These are phyloP conservation scores for Palythoa grandiflora DNA, from an alignment of 92 coral and sea anemone genomes.

Conservation along the genomic window DNA sequence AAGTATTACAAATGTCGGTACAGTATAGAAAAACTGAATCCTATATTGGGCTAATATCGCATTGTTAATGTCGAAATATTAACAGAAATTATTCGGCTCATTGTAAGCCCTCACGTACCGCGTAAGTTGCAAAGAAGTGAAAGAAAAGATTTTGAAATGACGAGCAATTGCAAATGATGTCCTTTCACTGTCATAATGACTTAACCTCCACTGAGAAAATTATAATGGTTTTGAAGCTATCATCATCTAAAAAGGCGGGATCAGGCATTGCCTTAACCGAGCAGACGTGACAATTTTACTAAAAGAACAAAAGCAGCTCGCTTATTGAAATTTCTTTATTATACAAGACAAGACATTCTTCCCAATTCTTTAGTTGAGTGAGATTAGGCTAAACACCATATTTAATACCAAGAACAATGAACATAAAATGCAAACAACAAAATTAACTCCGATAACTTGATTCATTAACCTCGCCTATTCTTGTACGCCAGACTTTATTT, in stretches of 20 bases:
- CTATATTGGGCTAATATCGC: neutral
- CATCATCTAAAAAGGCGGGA: neutral
- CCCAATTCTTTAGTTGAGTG: slow-evolving; percentile 16
- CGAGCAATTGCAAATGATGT: neutral
- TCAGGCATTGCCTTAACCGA: neutral
- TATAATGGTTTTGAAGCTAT: neutral
- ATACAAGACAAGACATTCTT: neutral
- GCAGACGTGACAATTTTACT: slow-evolving; percentile 6
- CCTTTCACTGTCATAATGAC: neutral
- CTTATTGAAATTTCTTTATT: slow-evolving; percentile 7
- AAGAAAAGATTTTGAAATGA: too few relatives aligned
- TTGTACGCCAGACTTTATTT: neutral
- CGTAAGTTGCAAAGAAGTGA: too few relatives aligned
- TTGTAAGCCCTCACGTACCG: too few relatives aligned
- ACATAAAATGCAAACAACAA: slow-evolving; percentile 8
- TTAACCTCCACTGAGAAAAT: neutral
- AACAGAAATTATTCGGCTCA: too few relatives aligned
- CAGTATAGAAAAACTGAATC: too few relatives aligned
- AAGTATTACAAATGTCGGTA: neutral
- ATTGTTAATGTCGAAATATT: neutral
- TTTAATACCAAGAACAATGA: neutral
- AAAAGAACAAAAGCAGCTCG: slow-evolving; percentile 9
- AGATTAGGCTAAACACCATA: neutral
- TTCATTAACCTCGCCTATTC: neutral
- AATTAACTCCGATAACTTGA: slow-evolving; percentile 10